These are phyloP conservation scores for Gallinago stenura DNA, from an alignment of 2,797 vertebrate genomes.

Conservation along the genomic window DNA sequence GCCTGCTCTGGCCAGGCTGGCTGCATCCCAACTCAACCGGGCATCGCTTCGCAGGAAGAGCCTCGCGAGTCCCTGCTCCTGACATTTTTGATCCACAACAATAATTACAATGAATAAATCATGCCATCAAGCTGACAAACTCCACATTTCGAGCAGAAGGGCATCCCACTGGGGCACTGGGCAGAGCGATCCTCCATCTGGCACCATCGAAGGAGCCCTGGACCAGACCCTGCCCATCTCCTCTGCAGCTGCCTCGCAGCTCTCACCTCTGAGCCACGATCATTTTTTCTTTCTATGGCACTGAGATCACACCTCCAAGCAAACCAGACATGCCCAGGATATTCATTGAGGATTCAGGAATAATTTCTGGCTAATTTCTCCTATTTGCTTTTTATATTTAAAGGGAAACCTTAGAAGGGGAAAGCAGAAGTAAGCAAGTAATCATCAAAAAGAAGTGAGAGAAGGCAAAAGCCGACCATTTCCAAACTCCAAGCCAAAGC, in stretches of 20 bases:
- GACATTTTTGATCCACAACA: background rate
- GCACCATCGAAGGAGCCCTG: accelerated
- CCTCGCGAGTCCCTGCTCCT: accelerated
- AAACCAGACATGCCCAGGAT: background rate
- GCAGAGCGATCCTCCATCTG: background rate
- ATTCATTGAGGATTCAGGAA: background rate
- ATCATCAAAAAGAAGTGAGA: background rate
- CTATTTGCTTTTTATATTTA: background rate
- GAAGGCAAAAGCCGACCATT: background rate
- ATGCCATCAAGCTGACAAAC: background rate
- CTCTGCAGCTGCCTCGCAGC: background rate
- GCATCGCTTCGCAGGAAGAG: background rate
- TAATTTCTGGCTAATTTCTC: background rate
- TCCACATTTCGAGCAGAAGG: background rate
- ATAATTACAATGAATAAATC: background rate
- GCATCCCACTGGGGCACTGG: background rate
- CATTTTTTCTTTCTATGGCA: background rate
- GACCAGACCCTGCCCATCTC: background rate
- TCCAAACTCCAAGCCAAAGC: background rate
- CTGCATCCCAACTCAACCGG: background rate
- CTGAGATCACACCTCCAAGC: background rate
- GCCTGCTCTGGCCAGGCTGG: accelerated
- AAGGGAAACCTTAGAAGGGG: background rate
- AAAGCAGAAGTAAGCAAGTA: background rate
- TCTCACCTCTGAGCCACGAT: background rate